Evolutionary conservation across 2,797 vertebrate genomes (phyloP), one percentile per base, ranked within the genome.

Genomic region (Catharus ustulatus): DNA sequence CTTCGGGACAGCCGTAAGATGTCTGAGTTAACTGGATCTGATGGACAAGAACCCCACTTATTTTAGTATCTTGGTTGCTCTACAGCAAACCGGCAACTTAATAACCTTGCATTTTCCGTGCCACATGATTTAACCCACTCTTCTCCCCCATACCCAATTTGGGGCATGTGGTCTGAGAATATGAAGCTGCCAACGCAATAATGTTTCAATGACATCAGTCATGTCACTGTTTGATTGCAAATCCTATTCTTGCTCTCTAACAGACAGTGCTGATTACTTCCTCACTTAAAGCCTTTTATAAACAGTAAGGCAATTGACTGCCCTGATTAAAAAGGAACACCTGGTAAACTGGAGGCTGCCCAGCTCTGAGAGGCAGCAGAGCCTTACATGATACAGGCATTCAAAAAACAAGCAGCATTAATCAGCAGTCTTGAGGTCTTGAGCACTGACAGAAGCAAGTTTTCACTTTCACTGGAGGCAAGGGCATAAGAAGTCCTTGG

Each of bases 311-410:
- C 62, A 95, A 89, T 93, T 92, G 72, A 82, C 64, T 93, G 72
- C 23, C 68, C 76, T 95, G 92, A 96, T 97, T 90, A 87, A 94
- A 93, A 93, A 90, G 62, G 64, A 95, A 81, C 93, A 97, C 95
- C 92, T 95, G 94, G 89, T 38, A 89, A 87, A 87, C 84, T 85
- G 75, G 68, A 80, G 85, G 43, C 86, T 43, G 74, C 63, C 62
- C 20, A 59, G 77, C 55, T 72, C 90, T 81, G 69, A 91, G 89
- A 91, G 52, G 69, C 78, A 79, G 61, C 43, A 69, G 42, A 90
- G 61, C 29, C 49, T 92, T 89, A 71, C 0, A 5, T 30, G 49
- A 78, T 8, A 76, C 1, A 69, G 38, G 23, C 11, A 58, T 68
- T 71, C 18, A 20, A 38, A 40, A 54, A 85, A 51, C 42, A 81